phyloP scores from a whole-genome alignment of 2,797 vertebrate species.

The Ambastaia sidthimunki region DNA sequence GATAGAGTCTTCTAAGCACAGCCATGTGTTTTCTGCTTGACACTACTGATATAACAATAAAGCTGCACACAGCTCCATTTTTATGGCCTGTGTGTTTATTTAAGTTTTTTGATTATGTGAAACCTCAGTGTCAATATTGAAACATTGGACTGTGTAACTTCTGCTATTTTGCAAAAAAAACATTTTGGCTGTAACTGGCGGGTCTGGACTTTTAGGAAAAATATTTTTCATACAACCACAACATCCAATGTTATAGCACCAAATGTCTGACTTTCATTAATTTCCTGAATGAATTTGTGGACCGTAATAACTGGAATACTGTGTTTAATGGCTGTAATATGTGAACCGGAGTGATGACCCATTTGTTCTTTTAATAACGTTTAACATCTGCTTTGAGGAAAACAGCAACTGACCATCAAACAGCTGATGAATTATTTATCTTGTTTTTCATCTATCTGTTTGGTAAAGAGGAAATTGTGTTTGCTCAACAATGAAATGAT shows the following conservation, averaged over 20 bases:
- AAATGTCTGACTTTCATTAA: background rate
- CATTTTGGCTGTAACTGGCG: background rate
- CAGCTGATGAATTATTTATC: slow-evolving; percentile 57
- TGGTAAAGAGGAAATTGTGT: slow-evolving; percentile 50
- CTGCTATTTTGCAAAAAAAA: slow-evolving; percentile 10
- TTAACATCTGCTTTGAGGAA: slow-evolving; percentile 16
- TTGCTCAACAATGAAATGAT: slow-evolving; percentile 76
- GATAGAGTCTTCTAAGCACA: background rate
- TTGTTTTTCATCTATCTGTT: slow-evolving; percentile 44
- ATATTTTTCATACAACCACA: background rate
- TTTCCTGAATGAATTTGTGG: background rate
- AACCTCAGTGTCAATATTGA: background rate
- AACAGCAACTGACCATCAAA: slow-evolving; percentile 27
- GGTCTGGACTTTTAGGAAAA: background rate
- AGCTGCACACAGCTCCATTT: background rate
- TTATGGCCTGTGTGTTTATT: background rate
- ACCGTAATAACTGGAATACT: background rate
- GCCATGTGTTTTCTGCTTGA: background rate
- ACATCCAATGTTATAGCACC: background rate
- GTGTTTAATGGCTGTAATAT: background rate
- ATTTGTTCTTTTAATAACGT: slow-evolving; percentile 20
- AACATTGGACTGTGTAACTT: slow-evolving; percentile 7
- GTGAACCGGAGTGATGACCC: slow-evolving; percentile 9
- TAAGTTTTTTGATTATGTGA: background rate
- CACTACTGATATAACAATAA: slow-evolving; percentile 13